Evolutionary conservation across 2,888 invertebrate genomes (phyloP).

Genomic region (Diabrotica balteata): DNA sequence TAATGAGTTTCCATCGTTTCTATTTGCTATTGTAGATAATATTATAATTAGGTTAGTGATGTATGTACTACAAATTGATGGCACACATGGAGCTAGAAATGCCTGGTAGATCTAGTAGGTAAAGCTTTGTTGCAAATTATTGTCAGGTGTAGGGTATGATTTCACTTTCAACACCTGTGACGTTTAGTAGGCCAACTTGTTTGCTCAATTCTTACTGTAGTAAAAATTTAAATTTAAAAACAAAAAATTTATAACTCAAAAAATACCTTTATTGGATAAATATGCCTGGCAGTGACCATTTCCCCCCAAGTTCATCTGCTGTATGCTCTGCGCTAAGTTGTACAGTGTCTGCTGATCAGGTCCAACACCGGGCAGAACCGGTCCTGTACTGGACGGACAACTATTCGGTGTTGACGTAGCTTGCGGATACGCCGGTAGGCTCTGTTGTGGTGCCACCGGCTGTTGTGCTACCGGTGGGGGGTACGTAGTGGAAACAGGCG

Average conservation of each 20-base stretch:
- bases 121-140: no score
- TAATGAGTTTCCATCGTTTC: no score
- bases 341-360: conserved; percentile 38
- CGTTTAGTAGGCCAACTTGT: no score
- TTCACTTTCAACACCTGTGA: no score
- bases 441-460: conserved; percentile 25
- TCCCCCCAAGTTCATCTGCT: conserved; percentile 45
- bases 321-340: conserved; percentile 48
- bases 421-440: conserved; percentile 38
- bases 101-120: no score
- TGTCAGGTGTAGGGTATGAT: no score
- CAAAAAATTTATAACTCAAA: neutral
- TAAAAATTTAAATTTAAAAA: no score
- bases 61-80: no score
- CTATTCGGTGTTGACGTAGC: conserved; percentile 51
- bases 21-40: no score
- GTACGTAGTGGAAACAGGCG: conserved; percentile 15
- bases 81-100: no score
- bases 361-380: conserved; percentile 28
- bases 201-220: no score
- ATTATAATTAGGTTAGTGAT: no score
- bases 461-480: conserved; percentile 23
- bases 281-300: conserved; percentile 23
- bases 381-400: conserved; percentile 43
- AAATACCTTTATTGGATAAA: conserved; percentile 29